phyloP scores from a whole-genome alignment of 2,113 vertebrate species.

The Platichthys stellatus region DNA sequence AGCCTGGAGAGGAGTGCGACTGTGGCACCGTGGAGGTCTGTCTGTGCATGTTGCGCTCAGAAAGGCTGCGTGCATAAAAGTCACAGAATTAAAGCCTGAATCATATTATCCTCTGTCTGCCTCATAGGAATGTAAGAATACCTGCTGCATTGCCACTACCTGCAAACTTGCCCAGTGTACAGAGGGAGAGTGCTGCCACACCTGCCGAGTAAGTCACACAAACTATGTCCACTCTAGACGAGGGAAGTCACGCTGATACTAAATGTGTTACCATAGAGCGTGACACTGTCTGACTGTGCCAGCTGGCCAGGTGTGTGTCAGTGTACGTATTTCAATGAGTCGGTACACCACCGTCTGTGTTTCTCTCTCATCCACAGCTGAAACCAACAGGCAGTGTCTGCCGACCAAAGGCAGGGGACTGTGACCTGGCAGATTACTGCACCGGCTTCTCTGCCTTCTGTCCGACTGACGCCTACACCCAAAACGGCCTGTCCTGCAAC shows the following conservation, averaged over 20 bases:
- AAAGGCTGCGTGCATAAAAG: not conserved
- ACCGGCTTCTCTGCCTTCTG: constrained; percentile 83
- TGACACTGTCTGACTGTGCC: constrained; percentile 52
- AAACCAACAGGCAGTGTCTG: constrained; percentile 81
- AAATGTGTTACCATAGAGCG: constrained; percentile 53
- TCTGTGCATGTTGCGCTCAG: not conserved
- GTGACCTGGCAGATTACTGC: constrained; percentile 90
- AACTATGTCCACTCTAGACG: constrained; percentile 36
- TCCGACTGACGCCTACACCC: constrained; percentile 86
- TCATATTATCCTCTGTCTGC: constrained; percentile 6
- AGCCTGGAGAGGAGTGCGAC: constrained; percentile 92
- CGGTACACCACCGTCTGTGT: constrained; percentile 60
- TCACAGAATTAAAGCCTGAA: not conserved
- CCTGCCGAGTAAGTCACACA: constrained; percentile 85
- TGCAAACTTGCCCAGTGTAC: constrained; percentile 88
- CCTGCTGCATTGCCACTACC: constrained; percentile 91
- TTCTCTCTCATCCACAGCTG: constrained; percentile 78
- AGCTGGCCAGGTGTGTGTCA: constrained; percentile 52
- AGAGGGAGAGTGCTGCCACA: constrained; percentile 87
- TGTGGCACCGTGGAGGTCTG: constrained; percentile 87
- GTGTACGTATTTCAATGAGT: constrained; percentile 51
- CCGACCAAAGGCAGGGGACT: constrained; percentile 80
- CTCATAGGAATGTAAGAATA: constrained; percentile 86
- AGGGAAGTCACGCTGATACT: constrained; percentile 41
- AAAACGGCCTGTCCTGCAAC: constrained; percentile 88